These are phyloP conservation scores for Apogon talboti DNA, from an alignment of 2,797 vertebrate species.

Conservation along the genomic window DNA sequence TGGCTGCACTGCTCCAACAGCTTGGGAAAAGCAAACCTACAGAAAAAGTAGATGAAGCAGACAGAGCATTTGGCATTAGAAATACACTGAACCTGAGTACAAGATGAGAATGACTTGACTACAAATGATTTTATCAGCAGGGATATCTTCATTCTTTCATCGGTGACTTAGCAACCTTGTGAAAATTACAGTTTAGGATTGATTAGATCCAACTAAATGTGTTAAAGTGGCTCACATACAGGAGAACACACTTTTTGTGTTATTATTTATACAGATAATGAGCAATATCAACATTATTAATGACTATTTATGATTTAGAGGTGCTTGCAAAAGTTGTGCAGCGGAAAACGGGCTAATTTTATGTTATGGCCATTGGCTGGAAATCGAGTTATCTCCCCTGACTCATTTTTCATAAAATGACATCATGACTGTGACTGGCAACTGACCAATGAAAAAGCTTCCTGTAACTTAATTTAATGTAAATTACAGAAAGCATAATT, in stretches of 20 bases:
- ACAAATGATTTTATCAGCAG: too few relatives aligned
- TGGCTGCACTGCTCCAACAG: conserved; percentile 96
- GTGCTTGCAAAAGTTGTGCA: conserved; percentile 16
- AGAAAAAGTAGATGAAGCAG: conserved; percentile 25
- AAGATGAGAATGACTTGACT: neutral
- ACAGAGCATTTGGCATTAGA: neutral
- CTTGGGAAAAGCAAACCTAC: conserved; percentile 94
- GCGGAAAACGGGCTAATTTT: conserved; percentile 47
- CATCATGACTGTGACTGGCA: conserved; percentile 53
- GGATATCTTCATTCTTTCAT: too few relatives aligned
- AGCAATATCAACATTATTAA: conserved; percentile 24
- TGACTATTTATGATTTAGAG: conserved; percentile 34
- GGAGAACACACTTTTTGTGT: neutral
- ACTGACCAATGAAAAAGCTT: conserved; percentile 61
- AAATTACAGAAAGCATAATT: conserved; percentile 44
- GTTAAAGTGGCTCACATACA: neutral
- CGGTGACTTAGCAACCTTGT: too few relatives aligned
- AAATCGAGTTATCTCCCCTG: conserved; percentile 24
- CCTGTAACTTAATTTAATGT: conserved; percentile 63
- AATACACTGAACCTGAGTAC: neutral
- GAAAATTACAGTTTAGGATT: too few relatives aligned
- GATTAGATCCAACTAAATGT: neutral
- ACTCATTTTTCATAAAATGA: conserved; percentile 54
- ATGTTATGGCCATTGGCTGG: conserved; percentile 33
- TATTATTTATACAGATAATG: conserved; percentile 1